Evolutionary conservation across 2,888 invertebrate species (phyloP), one percentile per base, ranked within the genome.

Genomic region (Drosophila subquinaria): DNA sequence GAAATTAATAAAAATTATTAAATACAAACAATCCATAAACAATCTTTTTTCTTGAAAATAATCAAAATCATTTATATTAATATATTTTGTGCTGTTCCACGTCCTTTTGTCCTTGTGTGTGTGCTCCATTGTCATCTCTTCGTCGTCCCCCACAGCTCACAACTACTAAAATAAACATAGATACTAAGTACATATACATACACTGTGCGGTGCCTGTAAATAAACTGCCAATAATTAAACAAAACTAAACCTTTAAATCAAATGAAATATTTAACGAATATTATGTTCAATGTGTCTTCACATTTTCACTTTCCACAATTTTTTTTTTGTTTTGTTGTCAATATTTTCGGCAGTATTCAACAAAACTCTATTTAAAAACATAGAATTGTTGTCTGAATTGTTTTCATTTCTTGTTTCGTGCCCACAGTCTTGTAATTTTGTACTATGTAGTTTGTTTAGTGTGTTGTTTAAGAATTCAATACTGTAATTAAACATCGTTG

Each of bases 191-290:
- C 85, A 88, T 84, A 87, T 64, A 84, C 85, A 88, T 84, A 87
- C 91, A 91, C 87, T 88, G 91, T 91, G 90, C 83, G 88, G 90
- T 90, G 91, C 90, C 90, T 90, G 91, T 90, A 90, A 81, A 90
- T 90, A 84, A 69, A 91, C 87, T 90, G 92, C 90, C 90, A 83
- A 82, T 65, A 78, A 59, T 68, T 47, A 73, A 73, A 67, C 59
- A 50, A 48, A 50, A 65, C 69, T 72, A 69, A 73, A 68, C 48
- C 48, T 48, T 61, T 57, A 69, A 82, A 61, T 61, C 63, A 84
- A 83, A 91, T 91, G 91, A 91, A 91, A 91, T 92, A 92, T 91
- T 91, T 91, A 91, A 91, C 91, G 91, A 91, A 91, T 78, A 48
- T 30, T 63, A 55, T 84, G 73, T 76, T 74, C 68, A 75, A 76